phyloP scores from a whole-genome alignment of 2,797 vertebrate species.

The Trachops cirrhosus region DNA sequence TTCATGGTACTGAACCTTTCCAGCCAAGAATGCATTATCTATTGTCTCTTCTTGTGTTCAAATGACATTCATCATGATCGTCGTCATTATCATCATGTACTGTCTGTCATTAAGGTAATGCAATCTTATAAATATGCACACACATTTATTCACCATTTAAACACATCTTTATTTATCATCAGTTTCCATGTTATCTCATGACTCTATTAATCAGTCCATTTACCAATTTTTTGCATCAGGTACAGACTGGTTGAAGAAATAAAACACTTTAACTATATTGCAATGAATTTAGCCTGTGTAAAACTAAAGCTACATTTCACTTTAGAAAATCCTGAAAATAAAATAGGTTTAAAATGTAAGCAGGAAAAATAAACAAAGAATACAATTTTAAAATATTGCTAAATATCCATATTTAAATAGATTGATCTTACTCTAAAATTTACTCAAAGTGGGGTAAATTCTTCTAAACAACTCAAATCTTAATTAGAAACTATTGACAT shows the following conservation, averaged over 20 bases:
- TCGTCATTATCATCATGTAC: not conserved
- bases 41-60: not conserved
- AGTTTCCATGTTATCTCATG: not conserved
- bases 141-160: not conserved
- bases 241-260: not conserved
- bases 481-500: not conserved
- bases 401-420: not conserved
- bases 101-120: not conserved
- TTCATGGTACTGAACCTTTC: not conserved
- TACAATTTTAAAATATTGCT: not conserved
- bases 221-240: not conserved
- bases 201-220: not conserved
- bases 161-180: not conserved
- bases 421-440: not conserved
- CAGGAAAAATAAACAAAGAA: not conserved
- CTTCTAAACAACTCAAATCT: not conserved
- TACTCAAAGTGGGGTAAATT: not conserved
- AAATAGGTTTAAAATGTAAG: not conserved
- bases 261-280: not conserved
- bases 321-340: not conserved
- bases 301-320: not conserved
- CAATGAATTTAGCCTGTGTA: not conserved
- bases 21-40: not conserved
- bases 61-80: not conserved
- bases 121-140: not conserved